phyloP scores from a whole-genome alignment of 2,797 vertebrate species.

The Tangara arthus region DNA sequence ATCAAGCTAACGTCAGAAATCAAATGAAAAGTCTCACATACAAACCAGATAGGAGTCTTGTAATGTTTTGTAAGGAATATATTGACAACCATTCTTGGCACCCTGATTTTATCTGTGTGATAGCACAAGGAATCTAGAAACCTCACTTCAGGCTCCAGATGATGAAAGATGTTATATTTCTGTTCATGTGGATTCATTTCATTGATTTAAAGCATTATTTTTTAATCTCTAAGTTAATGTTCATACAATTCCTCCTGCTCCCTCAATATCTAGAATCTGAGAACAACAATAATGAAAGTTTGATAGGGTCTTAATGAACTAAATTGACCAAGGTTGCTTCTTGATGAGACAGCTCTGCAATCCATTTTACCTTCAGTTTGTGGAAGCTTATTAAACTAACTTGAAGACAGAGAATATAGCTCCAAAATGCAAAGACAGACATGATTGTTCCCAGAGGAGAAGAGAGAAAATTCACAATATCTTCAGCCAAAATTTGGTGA shows the following conservation, averaged over 20 bases:
- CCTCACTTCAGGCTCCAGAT: not conserved
- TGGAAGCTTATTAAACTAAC: slow-evolving; percentile 41
- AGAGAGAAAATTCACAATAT: not conserved
- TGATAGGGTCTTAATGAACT: not conserved
- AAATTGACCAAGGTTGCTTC: not conserved
- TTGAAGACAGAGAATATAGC: not conserved
- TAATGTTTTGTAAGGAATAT: not conserved
- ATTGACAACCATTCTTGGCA: not conserved
- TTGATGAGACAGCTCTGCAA: not conserved
- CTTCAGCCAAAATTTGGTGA: not conserved
- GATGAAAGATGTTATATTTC: not conserved
- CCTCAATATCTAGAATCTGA: not conserved
- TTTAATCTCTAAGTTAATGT: not conserved
- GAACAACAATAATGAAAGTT: not conserved
- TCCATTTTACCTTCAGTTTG: not conserved
- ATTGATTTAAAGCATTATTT: not conserved
- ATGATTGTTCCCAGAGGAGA: not conserved
- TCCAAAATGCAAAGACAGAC: not conserved
- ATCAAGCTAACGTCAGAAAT: not conserved
- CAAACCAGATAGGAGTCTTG: not conserved
- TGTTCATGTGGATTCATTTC: not conserved
- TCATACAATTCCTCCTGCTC: not conserved
- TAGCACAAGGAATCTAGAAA: not conserved
- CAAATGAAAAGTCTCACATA: not conserved
- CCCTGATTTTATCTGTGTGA: not conserved